Base-by-base conservation (phyloP, 2,888 invertebrate species). In the Troglohyphantes excavatus region DNA sequence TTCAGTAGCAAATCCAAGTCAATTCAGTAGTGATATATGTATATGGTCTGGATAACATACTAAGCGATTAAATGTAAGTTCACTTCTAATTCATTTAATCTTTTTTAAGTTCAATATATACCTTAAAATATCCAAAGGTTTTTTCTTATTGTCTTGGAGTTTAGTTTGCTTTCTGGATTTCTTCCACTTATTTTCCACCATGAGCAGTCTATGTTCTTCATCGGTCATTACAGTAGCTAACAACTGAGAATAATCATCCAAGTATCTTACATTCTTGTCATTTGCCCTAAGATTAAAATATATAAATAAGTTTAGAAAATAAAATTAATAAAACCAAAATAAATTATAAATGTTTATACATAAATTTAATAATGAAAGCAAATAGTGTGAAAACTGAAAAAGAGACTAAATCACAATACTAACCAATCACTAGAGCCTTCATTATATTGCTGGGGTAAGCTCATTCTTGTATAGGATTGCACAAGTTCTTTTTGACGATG, bases 111-210 rank as follows among this genome's bases (percentile, higher is more conserved):
- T 9, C 23, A 65, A 65, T 26, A 26, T 9, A 26, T 86, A 91
- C 90, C 88, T 88, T 70, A 91, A 21, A 68, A 91, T 70, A 72
- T 90, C 87, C 27, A 90, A 63, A 27, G 91, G 82, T 73, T 61
- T 90, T 61, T 78, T 90, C 61, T 65, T 91, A 26, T n/a, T 75
- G 46, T 87, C 92, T 83, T 59, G 85, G 86, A 27, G 90, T 85
- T 59, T 92, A 63, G 81, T 90, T 85, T 88, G 85, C n/a, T 79
- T 91, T 23, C 92, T 87, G 19, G 92, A 91, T 65, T 92, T 92
- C 84, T 92, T 92, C 93, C 93, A 93, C 23, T 92, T 92, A 70
- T 93, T 93, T 90, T 93, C 93, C 19, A 92, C 92, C 88, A 92
- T 78, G 5, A 92, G 76, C 33, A 93, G 90, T 39, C 92, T 91